Evolutionary conservation across 2,797 vertebrate species (phyloP), one percentile per base, ranked within the genome.

Genomic region (Menidia menidia): DNA sequence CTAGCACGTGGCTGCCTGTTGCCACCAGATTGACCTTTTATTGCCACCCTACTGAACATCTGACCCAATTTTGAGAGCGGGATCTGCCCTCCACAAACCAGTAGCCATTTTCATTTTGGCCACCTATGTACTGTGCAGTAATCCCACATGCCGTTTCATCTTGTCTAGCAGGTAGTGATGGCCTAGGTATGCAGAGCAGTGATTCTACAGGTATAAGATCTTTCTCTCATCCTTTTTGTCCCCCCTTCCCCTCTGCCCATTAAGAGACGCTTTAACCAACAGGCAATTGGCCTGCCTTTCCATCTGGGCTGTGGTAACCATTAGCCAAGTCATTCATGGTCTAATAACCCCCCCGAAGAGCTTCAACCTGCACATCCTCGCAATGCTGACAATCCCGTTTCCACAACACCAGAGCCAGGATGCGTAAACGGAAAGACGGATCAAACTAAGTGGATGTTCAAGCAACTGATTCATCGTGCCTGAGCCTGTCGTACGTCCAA

Each of bases 11-110:
- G 12, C 54, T 16, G 32, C 44, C 50, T 33, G 52, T 68, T 31
- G 44, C 14, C 0, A 2, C 16, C 45, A 25, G 65, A 77, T 45
- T 32, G 3, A 0, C 13, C 11, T 18, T 67, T 81, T 39, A 45
- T 8, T 72, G 73, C 55, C 80, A 73, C 61, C 10, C 76, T 75
- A 15, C 55, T 65, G 68, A 70, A 63, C 77, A 52, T 35, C 16
- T 83, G 83, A 88, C 83, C 83, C 70, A 88, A 57, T 83, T 89
- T 53, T 61, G 52, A 1, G 0, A 11, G 0, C 45, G 5, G 11
- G 2, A 39, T 4, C 35, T 39, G 6, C 31, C 33, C 56, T 10
- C 42, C 57, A 19, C 0, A 0, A 74, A 51, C 69, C 25, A 14
- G 50, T 35, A n/a, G n/a, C 8, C 9, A n/a, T 65, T 67, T 72